Conservation (phyloP, 92 coral and sea anemone genomes). For the Pocillopora meandrina region DNA sequence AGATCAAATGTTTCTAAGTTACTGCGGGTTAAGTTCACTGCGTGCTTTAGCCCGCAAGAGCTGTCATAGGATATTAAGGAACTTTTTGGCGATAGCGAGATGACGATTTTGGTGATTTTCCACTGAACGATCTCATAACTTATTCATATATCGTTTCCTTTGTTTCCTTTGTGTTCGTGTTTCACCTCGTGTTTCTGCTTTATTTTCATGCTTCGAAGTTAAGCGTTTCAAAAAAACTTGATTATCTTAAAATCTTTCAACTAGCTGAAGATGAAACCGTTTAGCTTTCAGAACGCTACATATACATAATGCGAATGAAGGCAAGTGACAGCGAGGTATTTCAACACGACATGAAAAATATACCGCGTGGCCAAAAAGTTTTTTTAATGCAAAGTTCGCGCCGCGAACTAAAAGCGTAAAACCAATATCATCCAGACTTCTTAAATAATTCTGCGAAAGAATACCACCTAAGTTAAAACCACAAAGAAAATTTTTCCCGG, state of each 20-base stretch:
- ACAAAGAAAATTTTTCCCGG: background rate
- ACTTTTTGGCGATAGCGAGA: constrained; percentile 47
- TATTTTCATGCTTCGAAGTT: constrained; percentile 8
- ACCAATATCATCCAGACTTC: background rate
- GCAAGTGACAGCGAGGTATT: background rate
- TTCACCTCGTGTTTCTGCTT: constrained; percentile 34
- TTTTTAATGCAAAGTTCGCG: constrained; percentile 7
- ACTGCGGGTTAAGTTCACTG: constrained; percentile 21
- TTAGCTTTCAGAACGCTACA: background rate
- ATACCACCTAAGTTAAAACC: background rate
- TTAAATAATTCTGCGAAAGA: background rate
- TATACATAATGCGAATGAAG: background rate
- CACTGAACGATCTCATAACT: constrained; percentile 54
- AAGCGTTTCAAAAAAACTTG: background rate
- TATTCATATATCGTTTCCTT: constrained; percentile 59
- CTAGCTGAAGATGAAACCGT: background rate
- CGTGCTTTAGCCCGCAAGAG: constrained; percentile 27
- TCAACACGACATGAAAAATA: constrained; percentile 7
- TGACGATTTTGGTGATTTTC: constrained; percentile 66
- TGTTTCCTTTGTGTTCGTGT: constrained; percentile 40
- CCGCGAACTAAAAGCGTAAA: background rate
- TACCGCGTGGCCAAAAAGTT: background rate
- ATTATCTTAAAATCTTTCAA: background rate
- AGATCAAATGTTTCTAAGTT: constrained; percentile 29
- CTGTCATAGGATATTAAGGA: constrained; percentile 30